These are phyloP conservation scores for Thecophora atra DNA, from an alignment of 2,888 invertebrate species.

Conservation along the genomic window DNA sequence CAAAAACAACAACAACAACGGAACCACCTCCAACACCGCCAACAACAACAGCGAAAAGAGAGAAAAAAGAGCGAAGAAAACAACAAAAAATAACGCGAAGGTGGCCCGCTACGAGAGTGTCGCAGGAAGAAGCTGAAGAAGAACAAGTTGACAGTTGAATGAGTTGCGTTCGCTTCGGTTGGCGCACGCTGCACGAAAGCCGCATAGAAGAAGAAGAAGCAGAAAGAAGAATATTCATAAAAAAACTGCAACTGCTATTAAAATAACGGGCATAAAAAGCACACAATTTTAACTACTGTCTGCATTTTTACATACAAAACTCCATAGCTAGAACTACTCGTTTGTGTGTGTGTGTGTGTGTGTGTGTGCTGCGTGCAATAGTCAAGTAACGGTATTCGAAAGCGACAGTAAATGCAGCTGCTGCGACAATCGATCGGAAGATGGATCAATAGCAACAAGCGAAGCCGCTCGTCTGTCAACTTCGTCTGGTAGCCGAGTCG, in stretches of 20 bases:
- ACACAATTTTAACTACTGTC: not conserved
- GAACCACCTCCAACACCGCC: not conserved
- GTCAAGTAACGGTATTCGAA: slow-evolving; percentile 30
- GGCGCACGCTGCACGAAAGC: not conserved
- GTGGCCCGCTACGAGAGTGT: not conserved
- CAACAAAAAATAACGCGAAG: not conserved
- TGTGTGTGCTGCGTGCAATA: not conserved
- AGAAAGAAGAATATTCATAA: not conserved
- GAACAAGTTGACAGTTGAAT: not conserved
- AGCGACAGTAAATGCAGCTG: slow-evolving; percentile 26
- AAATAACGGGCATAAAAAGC: slow-evolving; percentile 17
- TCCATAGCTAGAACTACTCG: not conserved
- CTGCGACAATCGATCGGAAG: not conserved
- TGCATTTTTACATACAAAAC: not conserved
- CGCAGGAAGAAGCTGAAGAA: not conserved
- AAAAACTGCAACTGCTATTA: slow-evolving; percentile 15
- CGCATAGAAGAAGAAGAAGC: not conserved
- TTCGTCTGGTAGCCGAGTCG: not conserved
- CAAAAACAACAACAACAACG: not conserved
- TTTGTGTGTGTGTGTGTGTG: slow-evolving; percentile 11
- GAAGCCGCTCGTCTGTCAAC: not conserved
- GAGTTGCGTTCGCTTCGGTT: slow-evolving; percentile 13
- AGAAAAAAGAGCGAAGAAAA: not conserved
- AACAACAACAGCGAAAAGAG: not conserved
- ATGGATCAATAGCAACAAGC: not conserved